Base-by-base conservation (phyloP, 2,797 vertebrate genomes). In the Malurus splendens region DNA sequence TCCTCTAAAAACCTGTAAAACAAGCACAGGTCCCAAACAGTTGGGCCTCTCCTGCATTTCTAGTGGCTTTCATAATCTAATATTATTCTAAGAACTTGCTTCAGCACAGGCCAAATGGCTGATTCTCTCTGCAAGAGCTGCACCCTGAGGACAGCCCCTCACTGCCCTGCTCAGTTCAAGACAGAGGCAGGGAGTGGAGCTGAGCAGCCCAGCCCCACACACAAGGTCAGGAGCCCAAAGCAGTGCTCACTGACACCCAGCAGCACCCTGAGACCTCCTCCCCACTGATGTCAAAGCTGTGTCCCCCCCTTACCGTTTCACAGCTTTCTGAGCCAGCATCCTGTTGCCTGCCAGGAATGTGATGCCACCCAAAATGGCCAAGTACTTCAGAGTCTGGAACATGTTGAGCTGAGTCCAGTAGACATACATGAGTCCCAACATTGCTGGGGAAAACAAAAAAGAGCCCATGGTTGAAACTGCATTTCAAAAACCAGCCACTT, bases 391-490 rank as follows among this genome's bases (percentile, higher is more conserved):
- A 30, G 99, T 99, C 97, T 99, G 99, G 97, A 99, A 99, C 99
- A 99, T 99, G 98, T 99, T 98, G 89, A 99, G 98, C 71, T 99
- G 98, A 93, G 99, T 99, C 99, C 99, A 99, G 96, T 99, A 99
- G 82, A 99, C 95, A 25, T 99, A 99, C 99, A 99, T 99, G 88
- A 99, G 98, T 57, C 98, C 99, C 95, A 99, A 95, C 98, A 98
- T 97, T 30, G 99, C 99, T 99, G 95, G 42, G 95, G 73, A 47
- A 42, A 6, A 39, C 14, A 28, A 75, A 47, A 38, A 6, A 48
- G 2, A 70, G n/a, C 2, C 39, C 52, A 14, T 12, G 39, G 60
- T 3, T 90, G 36, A 93, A 86, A 59, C 0, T 24, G 47, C 20
- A 24, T 60, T 84, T 93, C 27, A 72, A 92, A 90, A 65, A n/a